Percentiles rank a stretch among this genome's conserved stretches.
These are phyloP conservation scores for Pediacus dermestoides DNA, from an alignment of 2,888 invertebrate genomes.

Conservation along the genomic window DNA sequence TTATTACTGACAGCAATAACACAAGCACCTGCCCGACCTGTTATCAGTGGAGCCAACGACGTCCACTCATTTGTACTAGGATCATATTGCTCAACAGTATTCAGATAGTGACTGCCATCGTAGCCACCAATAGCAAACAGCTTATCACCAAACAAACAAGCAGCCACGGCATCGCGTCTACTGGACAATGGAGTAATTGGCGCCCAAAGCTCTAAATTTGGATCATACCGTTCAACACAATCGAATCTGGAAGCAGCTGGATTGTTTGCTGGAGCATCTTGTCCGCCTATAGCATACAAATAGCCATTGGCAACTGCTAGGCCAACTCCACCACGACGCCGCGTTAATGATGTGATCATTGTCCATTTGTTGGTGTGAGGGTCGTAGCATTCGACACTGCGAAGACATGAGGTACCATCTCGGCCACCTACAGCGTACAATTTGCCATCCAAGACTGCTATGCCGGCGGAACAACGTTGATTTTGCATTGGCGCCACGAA, in stretches of 20 bases:
- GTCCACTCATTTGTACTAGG: constrained; percentile 77
- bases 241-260: constrained; percentile 79
- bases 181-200: constrained; percentile 77
- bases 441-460: constrained; percentile 78
- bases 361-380: constrained; percentile 79
- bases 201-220: constrained; percentile 64
- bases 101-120: constrained; percentile 84
- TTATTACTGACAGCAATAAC: constrained; percentile 60
- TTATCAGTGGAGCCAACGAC: constrained; percentile 72
- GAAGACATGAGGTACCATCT: constrained; percentile 86
- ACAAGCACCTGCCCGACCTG: constrained; percentile 85
- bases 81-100: constrained; percentile 86
- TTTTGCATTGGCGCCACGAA: constrained; percentile 87
- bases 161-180: constrained; percentile 85
- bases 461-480: constrained; percentile 86
- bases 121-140: constrained; percentile 86
- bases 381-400: constrained; percentile 79
- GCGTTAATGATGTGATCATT: constrained; percentile 81
- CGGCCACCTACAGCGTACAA: constrained; percentile 91
- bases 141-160: constrained; percentile 78
- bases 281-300: constrained; percentile 89
- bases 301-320: constrained; percentile 84
- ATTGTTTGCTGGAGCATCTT: constrained; percentile 88
- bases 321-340: constrained; percentile 83
- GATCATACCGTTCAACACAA: constrained; percentile 83